Base-by-base conservation (phyloP, 2,113 vertebrate genomes). In the Aix galericulata region DNA sequence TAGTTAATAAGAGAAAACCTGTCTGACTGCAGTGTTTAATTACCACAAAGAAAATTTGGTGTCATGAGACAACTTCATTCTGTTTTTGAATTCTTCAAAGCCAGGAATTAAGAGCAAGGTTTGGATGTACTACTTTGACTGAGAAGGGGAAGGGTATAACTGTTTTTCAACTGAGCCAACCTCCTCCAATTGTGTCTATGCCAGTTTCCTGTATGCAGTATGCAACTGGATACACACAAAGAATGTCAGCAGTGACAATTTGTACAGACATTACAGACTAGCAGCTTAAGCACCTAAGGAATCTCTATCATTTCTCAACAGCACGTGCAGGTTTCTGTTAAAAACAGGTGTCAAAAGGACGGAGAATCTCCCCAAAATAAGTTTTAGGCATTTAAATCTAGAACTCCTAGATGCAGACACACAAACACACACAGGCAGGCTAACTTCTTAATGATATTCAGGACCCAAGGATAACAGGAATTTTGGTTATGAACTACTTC, bases 171-270 rank as follows among this genome's bases (percentile, higher is more conserved):
- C 79, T 0, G 3, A 94, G 81, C n/a, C 75, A 91, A 59, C 50
- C 87, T 93, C 85, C 76, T 86, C 42, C 93, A 56, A 52, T 88
- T 95, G 82, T 90, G 73, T 81, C 46, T 59, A 77, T 46, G 50
- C 5, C 55, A 34, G 72, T 60, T 94, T 95, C 91, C 91, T 72
- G 80, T 9, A n/a, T 3, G n/a, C 36, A 62, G 9, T 22, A 52
- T 2, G 13, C 31, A 76, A 17, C 48, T 67, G 23, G 26, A 64
- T 10, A 31, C 9, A 52, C 8, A 10, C 1, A 21, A 78, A 91
- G 78, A 68, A 32, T 0, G 15, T 34, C 32, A 82, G 11, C 29
- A 27, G 32, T 20, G 42, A 48, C 44, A 72, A 46, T 44, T 27
- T 75, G 52, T n/a, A 83, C 16, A 64, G 64, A 63, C 25, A 5